Conservation (phyloP, 2,888 invertebrate species). For the Apocheima hispidaria region DNA sequence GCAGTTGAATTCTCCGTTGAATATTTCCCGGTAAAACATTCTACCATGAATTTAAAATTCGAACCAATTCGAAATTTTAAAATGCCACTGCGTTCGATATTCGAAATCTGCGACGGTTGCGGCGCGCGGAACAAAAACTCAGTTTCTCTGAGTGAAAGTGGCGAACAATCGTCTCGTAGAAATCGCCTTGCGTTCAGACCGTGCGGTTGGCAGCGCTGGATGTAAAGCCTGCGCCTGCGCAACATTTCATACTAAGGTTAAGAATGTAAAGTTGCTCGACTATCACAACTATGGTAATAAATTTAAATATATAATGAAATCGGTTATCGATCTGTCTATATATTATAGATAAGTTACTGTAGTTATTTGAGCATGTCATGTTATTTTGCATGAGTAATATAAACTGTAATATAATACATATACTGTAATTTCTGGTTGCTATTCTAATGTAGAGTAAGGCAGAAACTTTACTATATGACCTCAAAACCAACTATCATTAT, state of each 20-base stretch:
- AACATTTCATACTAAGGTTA: neutral
- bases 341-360: too few species aligned
- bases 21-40: conserved; percentile 14
- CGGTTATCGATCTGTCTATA: too few species aligned
- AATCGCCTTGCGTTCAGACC: conserved; percentile 59
- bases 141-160: conserved; percentile 85
- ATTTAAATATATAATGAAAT: too few species aligned
- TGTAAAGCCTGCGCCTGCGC: conserved; percentile 6
- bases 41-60: conserved; percentile 21
- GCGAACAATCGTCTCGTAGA: conserved; percentile 71
- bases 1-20: conserved; percentile 4
- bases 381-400: too few species aligned
- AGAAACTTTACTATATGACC: too few species aligned
- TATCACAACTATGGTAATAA: too few species aligned
- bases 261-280: too few species aligned
- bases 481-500: too few species aligned
- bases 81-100: conserved; percentile 54
- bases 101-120: conserved; percentile 63
- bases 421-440: too few species aligned
- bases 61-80: conserved; percentile 40
- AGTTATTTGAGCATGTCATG: too few species aligned
- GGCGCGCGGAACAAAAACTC: conserved; percentile 72
- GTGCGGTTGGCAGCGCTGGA: conserved; percentile 36
- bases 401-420: too few species aligned
- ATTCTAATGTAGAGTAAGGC: too few species aligned